Evolutionary conservation across 1,140 invertebrate genomes (phyloP), one percentile per base, ranked within the genome.

Genomic region (Protaetia brevitarsis): DNA sequence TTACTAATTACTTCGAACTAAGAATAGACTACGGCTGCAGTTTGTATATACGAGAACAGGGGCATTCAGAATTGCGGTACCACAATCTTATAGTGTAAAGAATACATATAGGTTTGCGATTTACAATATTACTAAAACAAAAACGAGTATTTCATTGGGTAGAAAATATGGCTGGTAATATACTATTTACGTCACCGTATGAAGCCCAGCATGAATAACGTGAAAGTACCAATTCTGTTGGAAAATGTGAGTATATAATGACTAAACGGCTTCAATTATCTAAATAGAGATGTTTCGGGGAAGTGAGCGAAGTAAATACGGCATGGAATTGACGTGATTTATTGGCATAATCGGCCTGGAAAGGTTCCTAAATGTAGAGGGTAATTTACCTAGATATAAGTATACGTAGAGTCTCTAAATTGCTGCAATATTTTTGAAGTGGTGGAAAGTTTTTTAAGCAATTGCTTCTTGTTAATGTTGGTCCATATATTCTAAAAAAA

Each of bases 121-220:
- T 66, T 66, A 66, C 65, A 66, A 66, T 66, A 60, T 66, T 62
- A 59, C 62, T 58, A 51, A 66, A 66, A 66, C 36, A 61, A 58
- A 30, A 59, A 66, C 36, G 51, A n/a, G 37, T 37, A 37, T n/a
- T 34, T 26, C 58, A 58, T 58, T 56, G 57, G n/a, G 28, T 23
- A 28, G 56, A 58, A 58, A 66, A 62, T 66, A 59, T 31, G 30
- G 29, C n/a, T 23, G 26, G 29, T 7, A 59, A 4, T 16, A 16
- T 10, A 59, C 26, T 51, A 19, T 59, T 6, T 56, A 34, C 23
- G 19, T 21, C 66, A 61, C 66, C 36, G 6, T 67, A 31, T 67
- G 66, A 63, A 61, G 66, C 62, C 66, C 26, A 13, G 26, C 16
- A 28, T n/a, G 57, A 8, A 59, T 11, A n/a, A 11, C 30, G 23